phyloP scores from a whole-genome alignment of 2,113 vertebrate genomes.

The Meleagris gallopavo region DNA sequence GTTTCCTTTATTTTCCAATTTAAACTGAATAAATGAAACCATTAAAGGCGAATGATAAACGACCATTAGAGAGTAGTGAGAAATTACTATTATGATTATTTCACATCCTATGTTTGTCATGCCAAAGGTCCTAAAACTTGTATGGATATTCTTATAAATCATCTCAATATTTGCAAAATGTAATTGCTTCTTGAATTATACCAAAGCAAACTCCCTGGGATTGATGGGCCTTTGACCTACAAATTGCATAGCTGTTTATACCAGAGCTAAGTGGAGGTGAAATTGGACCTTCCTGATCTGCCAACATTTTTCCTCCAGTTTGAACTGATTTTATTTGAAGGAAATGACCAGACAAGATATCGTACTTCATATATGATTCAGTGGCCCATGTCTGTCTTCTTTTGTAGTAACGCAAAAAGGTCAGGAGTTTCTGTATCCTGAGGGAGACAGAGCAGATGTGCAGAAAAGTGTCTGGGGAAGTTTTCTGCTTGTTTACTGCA shows the following conservation, averaged over 20 bases:
- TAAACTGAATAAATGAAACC: neutral
- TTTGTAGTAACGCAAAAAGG: neutral
- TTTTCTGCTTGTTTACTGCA: neutral
- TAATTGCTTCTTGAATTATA: conserved; percentile 44
- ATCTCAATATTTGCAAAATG: conserved; percentile 29
- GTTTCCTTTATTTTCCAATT: neutral
- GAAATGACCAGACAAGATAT: neutral
- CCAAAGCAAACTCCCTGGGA: neutral
- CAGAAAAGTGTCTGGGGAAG: neutral
- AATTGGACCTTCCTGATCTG: conserved; percentile 27
- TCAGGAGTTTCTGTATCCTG: neutral
- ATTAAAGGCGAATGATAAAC: neutral
- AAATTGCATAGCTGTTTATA: conserved; percentile 21
- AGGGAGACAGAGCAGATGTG: neutral
- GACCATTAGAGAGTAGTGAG: neutral
- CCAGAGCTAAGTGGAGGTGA: neutral
- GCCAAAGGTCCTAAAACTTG: neutral
- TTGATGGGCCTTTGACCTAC: conserved; percentile 30
- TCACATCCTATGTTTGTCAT: neutral
- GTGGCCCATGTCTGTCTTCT: neutral
- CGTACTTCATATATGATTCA: neutral
- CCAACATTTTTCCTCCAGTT: conserved; percentile 20
- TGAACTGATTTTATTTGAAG: neutral
- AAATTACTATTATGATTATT: neutral
- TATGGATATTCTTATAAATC: conserved; percentile 18